A percentile compares a stretch with the other conserved stretches of the same genome.
Conservation (phyloP, 2,113 vertebrate genomes). For the Lanius collurio region DNA sequence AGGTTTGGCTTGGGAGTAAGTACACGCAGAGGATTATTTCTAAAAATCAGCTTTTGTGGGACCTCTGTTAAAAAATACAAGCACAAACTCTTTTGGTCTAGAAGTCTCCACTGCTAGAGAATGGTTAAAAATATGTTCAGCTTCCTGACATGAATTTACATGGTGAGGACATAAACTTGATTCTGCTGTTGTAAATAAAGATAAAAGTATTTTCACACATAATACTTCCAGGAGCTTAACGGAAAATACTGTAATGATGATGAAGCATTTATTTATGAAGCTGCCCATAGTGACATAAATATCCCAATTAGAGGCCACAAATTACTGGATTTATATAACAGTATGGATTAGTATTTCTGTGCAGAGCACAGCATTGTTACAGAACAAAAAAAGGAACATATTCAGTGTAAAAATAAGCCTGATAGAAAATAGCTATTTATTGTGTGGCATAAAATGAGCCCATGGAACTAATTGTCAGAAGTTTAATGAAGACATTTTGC, state of each 20-base stretch:
- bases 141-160: not conserved
- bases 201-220: not conserved
- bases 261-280: not conserved
- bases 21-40: not conserved
- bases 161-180: not conserved
- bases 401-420: slow-evolving; percentile 3
- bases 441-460: not conserved
- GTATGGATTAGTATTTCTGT: not conserved
- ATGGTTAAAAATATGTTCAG: not conserved
- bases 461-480: not conserved
- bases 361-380: not conserved
- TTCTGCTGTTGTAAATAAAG: not conserved
- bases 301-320: not conserved
- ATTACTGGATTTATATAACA: not conserved
- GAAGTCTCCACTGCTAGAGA: not conserved
- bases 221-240: not conserved
- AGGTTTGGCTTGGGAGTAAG: not conserved
- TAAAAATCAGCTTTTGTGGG: not conserved
- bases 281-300: not conserved
- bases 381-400: not conserved
- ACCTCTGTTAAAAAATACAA: not conserved
- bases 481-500: not conserved
- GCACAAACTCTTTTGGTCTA: not conserved
- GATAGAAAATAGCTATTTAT: not conserved
- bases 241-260: not conserved